phyloP scores from a whole-genome alignment of 2,113 vertebrate genomes.

The Callithrix jacchus region DNA sequence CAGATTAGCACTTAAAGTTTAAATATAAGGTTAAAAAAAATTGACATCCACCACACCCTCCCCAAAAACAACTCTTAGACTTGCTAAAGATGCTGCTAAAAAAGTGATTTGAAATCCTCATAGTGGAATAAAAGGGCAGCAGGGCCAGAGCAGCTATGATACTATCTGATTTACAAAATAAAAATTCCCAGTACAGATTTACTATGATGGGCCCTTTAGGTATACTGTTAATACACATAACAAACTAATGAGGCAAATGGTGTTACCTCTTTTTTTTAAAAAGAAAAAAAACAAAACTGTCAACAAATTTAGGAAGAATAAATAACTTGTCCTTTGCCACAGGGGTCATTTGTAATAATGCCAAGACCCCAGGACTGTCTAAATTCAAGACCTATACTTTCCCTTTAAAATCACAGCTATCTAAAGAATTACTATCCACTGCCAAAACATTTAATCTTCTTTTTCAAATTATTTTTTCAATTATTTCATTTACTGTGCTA shows the following conservation, averaged over 20 bases:
- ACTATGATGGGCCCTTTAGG: background rate
- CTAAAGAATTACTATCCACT: slow-evolving; percentile 36
- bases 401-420: slow-evolving; percentile 35
- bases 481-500: background rate
- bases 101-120: slow-evolving; percentile 33
- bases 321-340: background rate
- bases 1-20: slow-evolving; percentile 15
- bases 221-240: background rate
- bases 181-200: slow-evolving; percentile 47
- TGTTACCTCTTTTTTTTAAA: background rate
- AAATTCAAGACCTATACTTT: background rate
- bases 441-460: slow-evolving; percentile 8
- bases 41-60: background rate
- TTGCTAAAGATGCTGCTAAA: slow-evolving; percentile 42
- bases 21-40: background rate
- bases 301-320: slow-evolving; percentile 4
- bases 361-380: background rate
- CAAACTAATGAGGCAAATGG: slow-evolving; percentile 4
- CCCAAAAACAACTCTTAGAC: background rate
- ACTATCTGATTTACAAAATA: slow-evolving; percentile 18
- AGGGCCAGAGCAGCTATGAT: background rate
- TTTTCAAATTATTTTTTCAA: slow-evolving; percentile 28
- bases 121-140: background rate
- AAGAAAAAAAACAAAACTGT: slow-evolving; percentile 30
- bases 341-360: background rate